Evolutionary conservation across 2,113 vertebrate species (phyloP).

Genomic region (Mesoclemmys tuberculata): DNA sequence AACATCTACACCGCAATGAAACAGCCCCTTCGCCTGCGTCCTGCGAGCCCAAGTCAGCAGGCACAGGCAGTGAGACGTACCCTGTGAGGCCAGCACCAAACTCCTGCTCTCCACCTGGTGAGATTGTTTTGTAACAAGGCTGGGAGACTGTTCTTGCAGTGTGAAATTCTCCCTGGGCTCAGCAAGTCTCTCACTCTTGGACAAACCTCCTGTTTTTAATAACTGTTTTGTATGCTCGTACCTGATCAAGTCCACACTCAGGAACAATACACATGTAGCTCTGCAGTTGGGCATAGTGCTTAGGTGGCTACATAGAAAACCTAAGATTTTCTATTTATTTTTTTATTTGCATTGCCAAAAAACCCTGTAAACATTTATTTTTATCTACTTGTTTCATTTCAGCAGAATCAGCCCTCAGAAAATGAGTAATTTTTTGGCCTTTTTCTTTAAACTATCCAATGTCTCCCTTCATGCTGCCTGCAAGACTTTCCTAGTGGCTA

Average conservation of each 20-base stretch:
- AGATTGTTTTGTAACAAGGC: background rate
- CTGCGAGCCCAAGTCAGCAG: background rate
- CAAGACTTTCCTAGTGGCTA: background rate
- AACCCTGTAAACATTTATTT: background rate
- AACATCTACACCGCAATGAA: background rate
- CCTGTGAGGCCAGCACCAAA: background rate
- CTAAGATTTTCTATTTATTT: background rate
- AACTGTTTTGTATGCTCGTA: background rate
- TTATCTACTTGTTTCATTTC: background rate
- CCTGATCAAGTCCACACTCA: background rate
- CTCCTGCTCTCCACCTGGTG: background rate
- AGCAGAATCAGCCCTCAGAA: background rate
- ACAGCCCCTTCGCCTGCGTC: background rate
- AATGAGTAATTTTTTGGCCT: background rate
- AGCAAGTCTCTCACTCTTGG: accelerated
- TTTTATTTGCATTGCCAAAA: background rate
- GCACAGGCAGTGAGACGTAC: background rate
- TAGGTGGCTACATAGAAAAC: background rate
- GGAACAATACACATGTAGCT: background rate
- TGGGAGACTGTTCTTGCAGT: background rate
- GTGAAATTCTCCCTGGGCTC: accelerated
- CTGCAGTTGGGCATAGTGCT: background rate
- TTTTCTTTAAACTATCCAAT: background rate
- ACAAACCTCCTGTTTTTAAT: accelerated
- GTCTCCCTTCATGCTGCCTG: background rate